These are phyloP conservation scores for Cyrtodaria siliqua DNA, from an alignment of 2,888 invertebrate species.

Conservation along the genomic window DNA sequence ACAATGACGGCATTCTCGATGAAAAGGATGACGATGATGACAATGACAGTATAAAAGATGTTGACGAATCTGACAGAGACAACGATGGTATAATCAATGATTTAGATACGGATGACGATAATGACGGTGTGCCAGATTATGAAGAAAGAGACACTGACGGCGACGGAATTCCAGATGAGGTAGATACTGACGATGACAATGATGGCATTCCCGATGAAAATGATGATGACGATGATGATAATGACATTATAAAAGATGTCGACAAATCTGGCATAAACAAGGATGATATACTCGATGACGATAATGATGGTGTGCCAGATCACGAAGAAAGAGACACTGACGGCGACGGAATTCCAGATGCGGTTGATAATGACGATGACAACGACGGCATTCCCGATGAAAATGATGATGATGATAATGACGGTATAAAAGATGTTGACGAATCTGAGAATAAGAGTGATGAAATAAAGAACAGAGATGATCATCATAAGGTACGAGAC, in stretches of 20 bases:
- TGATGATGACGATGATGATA: slow-evolving; percentile 74
- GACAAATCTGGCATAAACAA: slow-evolving; percentile 66
- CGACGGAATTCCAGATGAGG: too few relatives aligned
- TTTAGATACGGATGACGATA: too few relatives aligned
- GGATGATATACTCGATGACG: slow-evolving; percentile 80
- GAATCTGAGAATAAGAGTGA: slow-evolving; percentile 76
- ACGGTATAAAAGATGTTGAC: slow-evolving; percentile 77
- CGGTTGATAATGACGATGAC: slow-evolving; percentile 67
- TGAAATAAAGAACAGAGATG: slow-evolving; percentile 70
- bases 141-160: too few relatives aligned
- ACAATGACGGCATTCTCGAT: slow-evolving; percentile 75
- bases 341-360: slow-evolving; percentile 79
- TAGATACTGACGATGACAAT: slow-evolving; percentile 72
- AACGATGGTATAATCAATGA: slow-evolving; percentile 78
- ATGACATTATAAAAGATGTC: slow-evolving; percentile 77
- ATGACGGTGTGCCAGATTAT: too few relatives aligned
- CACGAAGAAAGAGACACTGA: slow-evolving; percentile 67
- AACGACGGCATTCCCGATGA: slow-evolving; percentile 75
- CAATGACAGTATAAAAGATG: slow-evolving; percentile 75
- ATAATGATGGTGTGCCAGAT: slow-evolving; percentile 79
- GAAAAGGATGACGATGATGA: slow-evolving; percentile 76
- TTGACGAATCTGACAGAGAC: slow-evolving; percentile 76
- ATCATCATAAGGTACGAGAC: slow-evolving; percentile 66
- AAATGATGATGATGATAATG: slow-evolving; percentile 79
- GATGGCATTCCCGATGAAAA: slow-evolving; percentile 81